These are phyloP conservation scores for Mirza zaza DNA, from an alignment of 2,113 vertebrate species.

Conservation along the genomic window DNA sequence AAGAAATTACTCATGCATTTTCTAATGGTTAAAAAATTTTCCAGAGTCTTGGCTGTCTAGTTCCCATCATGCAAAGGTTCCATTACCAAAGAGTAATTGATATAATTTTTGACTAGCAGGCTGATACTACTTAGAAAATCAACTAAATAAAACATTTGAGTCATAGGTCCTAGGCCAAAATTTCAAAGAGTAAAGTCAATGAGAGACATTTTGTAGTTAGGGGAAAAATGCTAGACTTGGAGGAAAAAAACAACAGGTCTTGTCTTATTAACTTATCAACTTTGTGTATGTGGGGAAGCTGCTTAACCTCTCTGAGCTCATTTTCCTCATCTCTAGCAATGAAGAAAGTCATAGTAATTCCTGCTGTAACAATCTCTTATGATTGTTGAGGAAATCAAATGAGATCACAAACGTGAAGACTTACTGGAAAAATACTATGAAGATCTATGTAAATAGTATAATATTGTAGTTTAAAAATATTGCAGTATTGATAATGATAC, in stretches of 20 bases:
- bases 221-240: not conserved
- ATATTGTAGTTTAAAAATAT: not conserved
- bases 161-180: constrained; percentile 40
- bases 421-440: not conserved
- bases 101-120: constrained; percentile 62
- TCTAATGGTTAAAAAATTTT: constrained; percentile 78
- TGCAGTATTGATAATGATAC: constrained; percentile 3
- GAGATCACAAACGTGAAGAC: not conserved
- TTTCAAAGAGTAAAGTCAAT: constrained; percentile 43
- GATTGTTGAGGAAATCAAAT: not conserved
- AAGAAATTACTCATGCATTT: constrained; percentile 78
- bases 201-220: constrained; percentile 35
- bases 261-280: not conserved
- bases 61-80: constrained; percentile 71
- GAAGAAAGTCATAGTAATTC: not conserved
- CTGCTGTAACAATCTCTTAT: not conserved
- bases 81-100: constrained; percentile 70
- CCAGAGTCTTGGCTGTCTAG: constrained; percentile 72
- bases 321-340: not conserved
- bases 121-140: constrained; percentile 59
- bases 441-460: not conserved
- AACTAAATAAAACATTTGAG: constrained; percentile 64
- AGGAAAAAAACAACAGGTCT: not conserved
- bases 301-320: not conserved
- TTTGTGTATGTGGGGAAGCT: not conserved